Percentiles rank a stretch among this genome's conserved stretches.
Conservation (phyloP, 2,113 vertebrate species). For the zebrafish (Danio rerio) region GRCz12tu NC_133182.1:15272501-15273000, state of each 20-base stretch:
- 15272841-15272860: background rate
- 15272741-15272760: constrained; percentile 97
- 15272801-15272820: constrained; percentile 88
- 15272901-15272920: too few species aligned
- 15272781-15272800: constrained; percentile 88
- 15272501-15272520: constrained; percentile 96
- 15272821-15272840: background rate
- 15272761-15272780: constrained; percentile 93
- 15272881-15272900: too few species aligned
- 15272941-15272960: too few species aligned
- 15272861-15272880: background rate
- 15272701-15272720: constrained; percentile 91
- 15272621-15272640: background rate
- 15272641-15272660: background rate
- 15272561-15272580: too few species aligned
- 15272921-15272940: too few species aligned
- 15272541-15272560: background rate
- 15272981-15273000: too few species aligned
- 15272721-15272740: constrained; percentile 97
- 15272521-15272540: constrained; percentile 50
- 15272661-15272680: background rate
- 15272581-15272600: background rate
- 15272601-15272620: background rate
- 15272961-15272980: too few species aligned
- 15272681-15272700: constrained; percentile 80